phyloP scores from a whole-genome alignment of 1,140 invertebrate genomes.

The Eriosoma lanigerum region DNA sequence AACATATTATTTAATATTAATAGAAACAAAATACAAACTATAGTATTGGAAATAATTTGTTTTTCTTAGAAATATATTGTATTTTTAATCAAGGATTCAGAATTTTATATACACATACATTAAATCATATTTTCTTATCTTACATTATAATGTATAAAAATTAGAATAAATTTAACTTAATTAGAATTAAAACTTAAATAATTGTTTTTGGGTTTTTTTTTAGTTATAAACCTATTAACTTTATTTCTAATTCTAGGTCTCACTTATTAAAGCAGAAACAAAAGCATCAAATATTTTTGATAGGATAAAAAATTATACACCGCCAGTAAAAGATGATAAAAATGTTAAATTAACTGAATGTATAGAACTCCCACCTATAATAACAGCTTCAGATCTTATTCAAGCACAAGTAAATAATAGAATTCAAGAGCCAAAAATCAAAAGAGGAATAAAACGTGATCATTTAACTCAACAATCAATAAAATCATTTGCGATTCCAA shows the following conservation, averaged over 20 bases:
- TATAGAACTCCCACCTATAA: conserved; percentile 21
- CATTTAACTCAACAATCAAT: conserved; percentile 42
- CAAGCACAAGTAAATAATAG: conserved; percentile 49
- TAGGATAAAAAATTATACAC: conserved; percentile 33
- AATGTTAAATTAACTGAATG: neutral
- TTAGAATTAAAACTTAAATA: too few species aligned
- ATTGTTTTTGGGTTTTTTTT: too few species aligned
- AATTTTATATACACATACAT: too few species aligned
- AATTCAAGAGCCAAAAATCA: conserved; percentile 6
- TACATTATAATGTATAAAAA: too few species aligned
- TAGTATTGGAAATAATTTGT: too few species aligned
- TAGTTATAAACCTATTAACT: neutral
- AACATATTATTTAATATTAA: too few species aligned
- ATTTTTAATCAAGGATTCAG: too few species aligned
- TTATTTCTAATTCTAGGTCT: conserved; percentile 15
- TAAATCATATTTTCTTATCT: too few species aligned
- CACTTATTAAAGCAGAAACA: conserved; percentile 22
- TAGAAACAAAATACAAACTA: too few species aligned
- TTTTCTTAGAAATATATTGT: too few species aligned
- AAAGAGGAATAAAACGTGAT: conserved; percentile 46
- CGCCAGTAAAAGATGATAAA: neutral
- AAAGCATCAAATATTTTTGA: conserved; percentile 36
- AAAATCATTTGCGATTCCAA: conserved; percentile 22
- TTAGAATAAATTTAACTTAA: too few species aligned
- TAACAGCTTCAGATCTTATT: conserved; percentile 45